Evolutionary conservation across 1,140 invertebrate species (phyloP).

Genomic region (Wiebesia pumilae): DNA sequence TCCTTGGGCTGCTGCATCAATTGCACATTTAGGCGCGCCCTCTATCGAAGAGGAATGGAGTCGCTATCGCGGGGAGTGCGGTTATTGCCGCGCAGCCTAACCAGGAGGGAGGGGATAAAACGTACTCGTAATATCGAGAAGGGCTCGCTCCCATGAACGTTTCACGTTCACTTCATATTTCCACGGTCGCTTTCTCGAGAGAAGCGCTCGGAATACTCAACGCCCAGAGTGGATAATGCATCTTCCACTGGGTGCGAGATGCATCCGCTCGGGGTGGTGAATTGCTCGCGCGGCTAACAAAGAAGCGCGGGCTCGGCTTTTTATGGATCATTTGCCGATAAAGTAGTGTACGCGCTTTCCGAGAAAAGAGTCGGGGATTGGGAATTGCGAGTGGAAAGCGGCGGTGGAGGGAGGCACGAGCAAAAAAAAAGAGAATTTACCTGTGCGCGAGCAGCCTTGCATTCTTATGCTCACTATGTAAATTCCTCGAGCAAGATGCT

Average conservation of each 20-base stretch:
- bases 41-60: no score
- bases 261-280: slow-evolving; percentile 5
- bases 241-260: neutral
- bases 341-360: slow-evolving; percentile 21
- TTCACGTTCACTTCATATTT: slow-evolving; percentile 41
- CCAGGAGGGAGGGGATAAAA: neutral
- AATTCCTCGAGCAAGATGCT: neutral
- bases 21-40: neutral
- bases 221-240: neutral
- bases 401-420: neutral
- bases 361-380: neutral
- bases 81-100: no score
- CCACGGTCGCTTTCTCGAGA: slow-evolving; percentile 40
- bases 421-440: neutral
- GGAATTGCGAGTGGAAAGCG: neutral
- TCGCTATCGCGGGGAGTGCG: no score
- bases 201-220: neutral
- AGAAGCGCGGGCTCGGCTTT: slow-evolving; percentile 28
- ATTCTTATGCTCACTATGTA: slow-evolving; percentile 5
- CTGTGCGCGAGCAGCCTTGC: neutral
- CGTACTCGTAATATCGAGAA: neutral
- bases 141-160: neutral
- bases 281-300: slow-evolving; percentile 18
- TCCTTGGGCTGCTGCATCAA: neutral
- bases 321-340: slow-evolving; percentile 47